These are phyloP conservation scores for Dascyllus trimaculatus DNA, from an alignment of 2,113 vertebrate genomes.

Conservation along the genomic window DNA sequence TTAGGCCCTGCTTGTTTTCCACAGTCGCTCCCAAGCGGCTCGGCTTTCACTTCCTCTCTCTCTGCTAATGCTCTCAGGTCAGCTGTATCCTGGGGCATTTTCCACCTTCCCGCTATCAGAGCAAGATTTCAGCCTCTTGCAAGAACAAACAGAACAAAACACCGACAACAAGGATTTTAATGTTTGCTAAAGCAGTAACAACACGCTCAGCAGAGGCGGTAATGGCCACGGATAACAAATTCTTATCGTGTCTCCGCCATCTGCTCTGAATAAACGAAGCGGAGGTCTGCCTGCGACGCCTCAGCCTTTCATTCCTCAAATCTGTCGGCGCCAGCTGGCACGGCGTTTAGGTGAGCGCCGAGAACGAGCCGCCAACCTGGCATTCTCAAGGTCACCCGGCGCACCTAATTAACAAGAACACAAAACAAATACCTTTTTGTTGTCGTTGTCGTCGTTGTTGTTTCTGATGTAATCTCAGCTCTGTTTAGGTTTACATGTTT, in stretches of 20 bases:
- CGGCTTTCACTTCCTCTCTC: background rate
- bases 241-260: conserved; percentile 72
- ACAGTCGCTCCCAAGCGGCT: conserved; percentile 16
- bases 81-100: conserved; percentile 20
- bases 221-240: conserved; percentile 58
- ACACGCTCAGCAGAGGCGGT: conserved; percentile 35
- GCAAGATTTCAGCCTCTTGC: background rate
- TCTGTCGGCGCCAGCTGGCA: conserved; percentile 73
- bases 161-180: conserved; percentile 33
- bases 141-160: conserved; percentile 41
- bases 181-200: conserved; percentile 50
- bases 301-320: conserved; percentile 72
- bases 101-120: background rate
- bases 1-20: conserved; percentile 40
- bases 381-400: conserved; percentile 58
- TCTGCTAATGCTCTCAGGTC: background rate
- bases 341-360: background rate
- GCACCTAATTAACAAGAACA: conserved; percentile 33
- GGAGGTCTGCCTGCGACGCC: conserved; percentile 55
- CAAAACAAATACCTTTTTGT: background rate
- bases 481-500: conserved; percentile 7
- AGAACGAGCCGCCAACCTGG: conserved; percentile 25
- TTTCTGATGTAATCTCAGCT: conserved; percentile 1
- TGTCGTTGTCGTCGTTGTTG: too few relatives aligned
- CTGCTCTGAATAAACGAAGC: conserved; percentile 73